Base-by-base conservation (phyloP, 2,888 invertebrate species). In the Alloplasta piceator region DNA sequence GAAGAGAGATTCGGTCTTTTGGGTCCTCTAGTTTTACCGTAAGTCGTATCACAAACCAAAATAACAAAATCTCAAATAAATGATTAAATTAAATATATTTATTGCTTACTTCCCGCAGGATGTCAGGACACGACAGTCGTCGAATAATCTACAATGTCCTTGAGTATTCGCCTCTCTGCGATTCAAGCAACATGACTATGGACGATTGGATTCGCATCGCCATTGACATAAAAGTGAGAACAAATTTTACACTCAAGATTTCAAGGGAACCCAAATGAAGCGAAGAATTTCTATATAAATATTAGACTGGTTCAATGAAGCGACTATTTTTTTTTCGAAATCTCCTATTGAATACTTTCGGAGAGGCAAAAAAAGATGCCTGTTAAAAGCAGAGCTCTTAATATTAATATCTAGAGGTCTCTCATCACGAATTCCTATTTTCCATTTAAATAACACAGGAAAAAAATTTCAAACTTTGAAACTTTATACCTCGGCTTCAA, bases 141-240 rank as follows among this genome's bases (percentile, higher is more conserved):
- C 94, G 96, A 38, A 94, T 97, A 56, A 92, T 96, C 38, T 98
- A 98, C 90, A 94, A 94, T 83, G 95, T 98, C 52, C 93, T 94
- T 55, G 99, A 99, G 91, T 99, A 98, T 90, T 94, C 96, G 38
- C 97, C 96, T 0, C 93, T 99, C 0, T 93, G 98, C 85, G 99
- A 99, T 91, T 98, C 98, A 0, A 97, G 98, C 76, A 98, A 99
- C 90, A 98, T 99, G 97, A 96, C 96, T 0, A 96, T 96, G 92
- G 94, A 95, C 55, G 97, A 98, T 84, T 99, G 98, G 98, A 95
- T 96, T 55, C 93, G 94, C 83, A 98, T 99, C 71, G 98, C 98
- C 0, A 94, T 94, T 84, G 97, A 98, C 90, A 96, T 99, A 79
- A 94, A 96, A 94, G 98, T 98, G 92, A 91, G 88, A 84, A 71